Evolutionary conservation across 1,140 invertebrate species (phyloP), one percentile per base, ranked within the genome.

Genomic region (Brachionus sp.): DNA sequence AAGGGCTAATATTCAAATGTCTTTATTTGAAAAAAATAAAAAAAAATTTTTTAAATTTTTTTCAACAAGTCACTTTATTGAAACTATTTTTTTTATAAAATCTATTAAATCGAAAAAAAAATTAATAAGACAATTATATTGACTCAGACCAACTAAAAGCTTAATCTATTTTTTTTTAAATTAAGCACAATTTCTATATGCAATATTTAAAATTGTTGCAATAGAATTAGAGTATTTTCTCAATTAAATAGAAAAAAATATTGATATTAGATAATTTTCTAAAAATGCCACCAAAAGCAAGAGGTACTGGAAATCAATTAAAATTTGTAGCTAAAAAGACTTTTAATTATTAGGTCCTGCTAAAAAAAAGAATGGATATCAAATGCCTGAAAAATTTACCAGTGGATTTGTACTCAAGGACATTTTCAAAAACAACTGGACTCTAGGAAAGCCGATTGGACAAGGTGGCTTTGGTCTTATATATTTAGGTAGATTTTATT

Each of bases 391-490:
- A 44, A 35, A 66, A 37, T 82, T 82, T 37, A 16, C 33, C n/a
- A 35, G 66, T 16, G 82, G 82, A 12, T 68, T 66, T 53, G 25
- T 73, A 13, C 19, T 83, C 13, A 75, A 50, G 25, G 82, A 83
- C 53, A 25, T 83, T 23, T 64, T 66, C 33, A 70, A 73, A 33
- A 83, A 83, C n/a, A 77, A 70, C 13, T 83, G 82, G 82, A 73
- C 50, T 39, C 19, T 83, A 7, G 82, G 82, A 10, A 53, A 50
- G 13, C 42, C 82, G 10, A 73, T 83, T 29, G 82, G 66, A 12
- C 82, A 75, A 42, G 82, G 82, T 6, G 82, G 82, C 7, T 83
- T 83, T 70, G 82, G 82, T 83, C 42, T 70, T 7, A 70, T 83
- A 3, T 83, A 83, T 62, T 33, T 68, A 62, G 46, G 73, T 77